These are phyloP conservation scores for Lamellibrachia satsuma DNA, from an alignment of 2,888 invertebrate genomes.

Conservation along the genomic window DNA sequence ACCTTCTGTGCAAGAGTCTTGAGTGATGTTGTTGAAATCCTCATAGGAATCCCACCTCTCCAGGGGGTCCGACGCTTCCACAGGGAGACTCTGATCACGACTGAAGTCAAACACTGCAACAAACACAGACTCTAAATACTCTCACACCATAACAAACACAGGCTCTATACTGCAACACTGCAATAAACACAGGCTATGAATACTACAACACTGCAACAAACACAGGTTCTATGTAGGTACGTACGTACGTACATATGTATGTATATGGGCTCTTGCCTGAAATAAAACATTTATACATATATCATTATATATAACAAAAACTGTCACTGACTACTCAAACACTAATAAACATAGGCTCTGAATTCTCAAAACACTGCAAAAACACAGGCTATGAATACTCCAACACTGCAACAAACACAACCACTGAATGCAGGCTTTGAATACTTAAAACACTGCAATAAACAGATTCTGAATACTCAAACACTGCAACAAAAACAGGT, in stretches of 20 bases:
- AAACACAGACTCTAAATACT: constrained; percentile 19
- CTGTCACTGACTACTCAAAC: constrained; percentile 39
- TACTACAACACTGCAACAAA: too few relatives aligned
- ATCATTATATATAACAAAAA: too few relatives aligned
- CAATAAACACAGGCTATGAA: background rate
- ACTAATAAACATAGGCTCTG: constrained; percentile 44
- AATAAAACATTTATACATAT: too few relatives aligned
- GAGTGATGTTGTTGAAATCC: constrained; percentile 66
- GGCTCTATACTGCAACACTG: background rate
- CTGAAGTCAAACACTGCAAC: constrained; percentile 58
- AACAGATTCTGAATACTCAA: background rate
- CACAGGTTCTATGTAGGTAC: too few relatives aligned
- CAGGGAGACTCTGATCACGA: constrained; percentile 59
- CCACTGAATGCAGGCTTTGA: too few relatives aligned
- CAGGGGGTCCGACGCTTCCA: constrained; percentile 73
- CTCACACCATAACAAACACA: background rate
- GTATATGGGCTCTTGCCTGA: too few relatives aligned
- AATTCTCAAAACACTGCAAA: background rate
- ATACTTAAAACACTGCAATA: too few relatives aligned
- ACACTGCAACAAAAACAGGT: background rate
- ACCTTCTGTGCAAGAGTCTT: constrained; percentile 28
- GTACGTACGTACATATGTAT: too few relatives aligned
- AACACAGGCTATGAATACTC: background rate
- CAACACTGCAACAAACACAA: background rate
- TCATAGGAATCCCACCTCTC: constrained; percentile 83